Evolutionary conservation across 2,888 invertebrate species (phyloP).

Genomic region (Rotaria socialis): DNA sequence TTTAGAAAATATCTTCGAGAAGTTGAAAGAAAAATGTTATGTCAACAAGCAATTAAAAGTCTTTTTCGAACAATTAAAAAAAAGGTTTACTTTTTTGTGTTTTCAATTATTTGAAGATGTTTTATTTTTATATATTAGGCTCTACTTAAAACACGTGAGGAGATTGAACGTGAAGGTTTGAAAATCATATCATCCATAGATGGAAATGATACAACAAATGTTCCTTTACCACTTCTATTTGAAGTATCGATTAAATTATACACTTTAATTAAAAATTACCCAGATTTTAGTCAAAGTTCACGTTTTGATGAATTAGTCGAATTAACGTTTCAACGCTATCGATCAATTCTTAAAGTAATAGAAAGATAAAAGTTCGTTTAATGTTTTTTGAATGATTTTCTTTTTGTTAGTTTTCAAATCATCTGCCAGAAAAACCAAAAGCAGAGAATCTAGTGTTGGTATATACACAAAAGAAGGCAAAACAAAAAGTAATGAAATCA

Average conservation of each 20-base stretch:
- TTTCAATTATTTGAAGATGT: not conserved
- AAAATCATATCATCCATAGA: not conserved
- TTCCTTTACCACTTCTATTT: not conserved
- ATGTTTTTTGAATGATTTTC: not conserved
- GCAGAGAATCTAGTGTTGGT: not conserved
- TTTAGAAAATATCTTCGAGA: conserved; percentile 15
- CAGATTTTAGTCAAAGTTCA: not conserved
- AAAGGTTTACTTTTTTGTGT: not conserved
- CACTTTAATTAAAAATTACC: not conserved
- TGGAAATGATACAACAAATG: not conserved
- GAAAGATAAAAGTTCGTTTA: not conserved
- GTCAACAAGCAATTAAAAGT: not conserved
- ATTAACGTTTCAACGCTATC: conserved; percentile 10
- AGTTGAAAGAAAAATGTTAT: not conserved
- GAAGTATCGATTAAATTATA: not conserved
- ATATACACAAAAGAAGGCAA: not conserved
- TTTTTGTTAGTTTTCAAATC: not conserved
- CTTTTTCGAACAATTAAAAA: not conserved
- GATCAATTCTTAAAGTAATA: not conserved
- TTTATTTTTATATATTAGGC: not conserved
- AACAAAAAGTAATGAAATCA: not conserved
- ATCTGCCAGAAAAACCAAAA: not conserved
- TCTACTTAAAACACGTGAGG: not conserved
- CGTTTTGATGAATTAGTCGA: not conserved
- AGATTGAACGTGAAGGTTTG: not conserved